phyloP scores from a whole-genome alignment of 2,888 invertebrate species.

The Masnerella sp. region DNA sequence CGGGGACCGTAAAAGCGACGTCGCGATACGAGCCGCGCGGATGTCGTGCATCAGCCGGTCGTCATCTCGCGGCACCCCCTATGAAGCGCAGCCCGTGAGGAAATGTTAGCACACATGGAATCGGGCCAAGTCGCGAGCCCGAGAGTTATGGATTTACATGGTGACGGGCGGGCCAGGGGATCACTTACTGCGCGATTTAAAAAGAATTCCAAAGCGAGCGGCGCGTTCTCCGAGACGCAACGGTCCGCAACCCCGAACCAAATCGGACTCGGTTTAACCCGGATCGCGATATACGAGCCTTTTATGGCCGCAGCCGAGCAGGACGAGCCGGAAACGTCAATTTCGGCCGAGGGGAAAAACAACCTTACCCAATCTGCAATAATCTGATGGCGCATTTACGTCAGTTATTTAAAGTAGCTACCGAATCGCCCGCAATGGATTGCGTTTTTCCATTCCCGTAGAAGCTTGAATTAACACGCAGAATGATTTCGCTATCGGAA shows the following conservation, averaged over 20 bases:
- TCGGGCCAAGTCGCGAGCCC: conserved; percentile 68
- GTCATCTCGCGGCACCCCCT: conserved; percentile 27
- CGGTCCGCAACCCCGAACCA: conserved; percentile 46
- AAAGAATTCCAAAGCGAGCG: conserved; percentile 64
- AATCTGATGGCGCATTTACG: conserved; percentile 19
- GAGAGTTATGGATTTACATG: conserved; percentile 72
- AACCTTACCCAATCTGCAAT: conserved; percentile 24
- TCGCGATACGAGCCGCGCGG: conserved; percentile 60
- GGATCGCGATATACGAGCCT: conserved; percentile 36
- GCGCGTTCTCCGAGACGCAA: conserved; percentile 39
- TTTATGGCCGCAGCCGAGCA: conserved; percentile 40
- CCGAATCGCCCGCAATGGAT: neutral
- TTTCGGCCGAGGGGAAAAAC: conserved; percentile 18
- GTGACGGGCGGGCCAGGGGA: conserved; percentile 70
- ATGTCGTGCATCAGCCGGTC: conserved; percentile 36
- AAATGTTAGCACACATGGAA: conserved; percentile 69
- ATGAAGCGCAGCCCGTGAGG: conserved; percentile 34
- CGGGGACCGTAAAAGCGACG: conserved; percentile 63
- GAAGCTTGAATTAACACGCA: too few species aligned
- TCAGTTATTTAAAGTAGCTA: conserved; percentile 13
- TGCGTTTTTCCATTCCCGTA: too few species aligned
- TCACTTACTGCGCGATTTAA: conserved; percentile 71
- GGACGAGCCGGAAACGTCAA: conserved; percentile 36
- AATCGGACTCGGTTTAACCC: conserved; percentile 48
- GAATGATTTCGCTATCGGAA: too few species aligned